Base-by-base conservation (phyloP, 2,888 invertebrate species). In the Callinectes sapidus region DNA sequence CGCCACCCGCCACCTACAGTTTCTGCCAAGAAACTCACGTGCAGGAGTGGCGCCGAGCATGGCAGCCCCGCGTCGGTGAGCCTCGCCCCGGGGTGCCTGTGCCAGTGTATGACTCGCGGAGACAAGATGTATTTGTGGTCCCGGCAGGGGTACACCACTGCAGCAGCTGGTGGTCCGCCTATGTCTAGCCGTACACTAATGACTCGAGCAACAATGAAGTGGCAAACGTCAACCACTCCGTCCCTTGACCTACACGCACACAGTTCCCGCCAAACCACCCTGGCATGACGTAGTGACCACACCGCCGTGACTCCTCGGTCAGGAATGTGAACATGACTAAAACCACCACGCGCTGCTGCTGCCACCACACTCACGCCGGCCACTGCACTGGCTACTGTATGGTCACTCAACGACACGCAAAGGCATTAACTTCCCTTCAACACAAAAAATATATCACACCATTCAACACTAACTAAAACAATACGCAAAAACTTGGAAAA, bases 281-380 rank as follows among this genome's bases (percentile, higher is more conserved):
- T 16, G 13, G 81, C 35, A 81, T 81, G 81, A 81, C 81, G 81
- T 81, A 81, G 35, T 81, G 35, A 81, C 81, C 81, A 81, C 81
- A 81, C 81, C 35, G 18, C 81, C 81, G 81, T 81, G 81, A 81
- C 81, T 81, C 81, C 35, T 32, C 32, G 16, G 81, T 35, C 32
- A 81, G 35, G 81, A 81, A 81, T 81, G 81, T 81, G 81, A 81
- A 81, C 32, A 32, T 81, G 77, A 1, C n/a, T n/a, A n/a, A n/a
- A 32, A 13, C 77, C 77, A 81, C 77, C 77, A 81, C 81, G 32
- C 81, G 81, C 35, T 71, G n/a, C 81, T 81, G 81, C 32, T 35
- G 14, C 81, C 81, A 28, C 10, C 81, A 18, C 35, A 16, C 16
- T 35, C 81, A 81, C 32, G 35, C 16, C 35, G 16, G 81, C 16